Evolutionary conservation across 2,797 vertebrate genomes (phyloP), one percentile per base, ranked within the genome.

Genomic region (Holocentrus rufus): DNA sequence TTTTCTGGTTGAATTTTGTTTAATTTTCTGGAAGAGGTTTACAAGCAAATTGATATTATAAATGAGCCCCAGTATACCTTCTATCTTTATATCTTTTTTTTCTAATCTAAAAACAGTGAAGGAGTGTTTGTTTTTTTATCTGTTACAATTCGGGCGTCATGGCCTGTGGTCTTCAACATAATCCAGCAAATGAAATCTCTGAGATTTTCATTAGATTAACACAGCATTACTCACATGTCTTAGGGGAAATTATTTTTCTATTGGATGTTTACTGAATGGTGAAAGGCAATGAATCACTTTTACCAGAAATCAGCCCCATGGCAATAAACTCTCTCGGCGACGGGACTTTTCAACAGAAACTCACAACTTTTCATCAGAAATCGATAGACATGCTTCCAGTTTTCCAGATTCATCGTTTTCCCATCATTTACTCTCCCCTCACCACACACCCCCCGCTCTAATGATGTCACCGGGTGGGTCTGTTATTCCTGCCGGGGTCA

Each of bases 131-230:
- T 47, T 18, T 49, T 49, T 49, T n/a, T 3, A 1, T 6, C 6
- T n/a, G 6, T 49, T 49, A 7, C 15, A 4, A 4, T 13, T 9
- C 3, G 6, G n/a, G 46, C n/a, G 4, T n/a, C 4, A 5, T 18
- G 46, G n/a, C 46, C 39, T 49, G 17, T 49, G 46, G 17, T 49
- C 17, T 49, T 49, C 46, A 5, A 17, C 11, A 18, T 49, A 49
- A 49, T 14, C 39, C 39, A n/a, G 52, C 25, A 13, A 79, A 49
- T 70, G 4, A 82, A 85, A 80, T 83, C 31, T 0, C 5, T 2
- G 46, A 10, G 8, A 50, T 77, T 82, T 80, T 61, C 78, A 87
- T 89, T 66, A 50, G 15, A 84, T 92, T 77, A 59, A 46, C 27
- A 72, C 20, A 68, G 25, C 46, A 49, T 68, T 74, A 62, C 34